Conservation (phyloP, 2,113 vertebrate species). For the Actenoides lindsayi region DNA sequence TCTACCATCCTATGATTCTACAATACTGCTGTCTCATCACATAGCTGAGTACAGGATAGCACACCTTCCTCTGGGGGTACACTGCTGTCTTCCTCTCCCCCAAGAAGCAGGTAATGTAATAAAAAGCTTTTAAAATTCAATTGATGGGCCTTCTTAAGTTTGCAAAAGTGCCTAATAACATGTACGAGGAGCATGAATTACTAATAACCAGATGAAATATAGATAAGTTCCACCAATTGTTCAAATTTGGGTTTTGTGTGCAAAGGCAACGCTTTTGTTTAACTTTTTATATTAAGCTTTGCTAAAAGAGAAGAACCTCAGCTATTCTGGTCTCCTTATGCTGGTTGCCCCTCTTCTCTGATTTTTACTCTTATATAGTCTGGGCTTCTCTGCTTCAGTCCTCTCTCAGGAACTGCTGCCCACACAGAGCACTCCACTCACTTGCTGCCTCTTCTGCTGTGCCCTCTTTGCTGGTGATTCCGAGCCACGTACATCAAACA, state of each 20-base stretch:
- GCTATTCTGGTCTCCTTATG: background rate
- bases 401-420: background rate
- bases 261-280: background rate
- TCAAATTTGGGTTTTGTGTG: background rate
- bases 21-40: background rate
- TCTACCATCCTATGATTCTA: too few relatives aligned
- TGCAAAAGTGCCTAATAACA: background rate
- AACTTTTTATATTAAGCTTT: background rate
- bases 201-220: background rate
- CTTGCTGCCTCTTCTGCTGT: background rate
- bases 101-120: accelerated
- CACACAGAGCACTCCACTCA: background rate
- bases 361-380: background rate
- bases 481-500: accelerated
- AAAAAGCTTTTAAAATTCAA: background rate
- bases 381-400: background rate
- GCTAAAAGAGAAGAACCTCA: background rate
- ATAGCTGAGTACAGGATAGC: accelerated
- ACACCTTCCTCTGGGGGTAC: background rate
- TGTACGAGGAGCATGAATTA: background rate
- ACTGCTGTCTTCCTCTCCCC: background rate
- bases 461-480: background rate
- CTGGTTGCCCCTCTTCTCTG: background rate
- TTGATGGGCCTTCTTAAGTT: background rate
- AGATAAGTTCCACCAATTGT: background rate